Evolutionary conservation across 2,113 vertebrate genomes (phyloP).

Genomic region (Oenanthe melanoleuca): DNA sequence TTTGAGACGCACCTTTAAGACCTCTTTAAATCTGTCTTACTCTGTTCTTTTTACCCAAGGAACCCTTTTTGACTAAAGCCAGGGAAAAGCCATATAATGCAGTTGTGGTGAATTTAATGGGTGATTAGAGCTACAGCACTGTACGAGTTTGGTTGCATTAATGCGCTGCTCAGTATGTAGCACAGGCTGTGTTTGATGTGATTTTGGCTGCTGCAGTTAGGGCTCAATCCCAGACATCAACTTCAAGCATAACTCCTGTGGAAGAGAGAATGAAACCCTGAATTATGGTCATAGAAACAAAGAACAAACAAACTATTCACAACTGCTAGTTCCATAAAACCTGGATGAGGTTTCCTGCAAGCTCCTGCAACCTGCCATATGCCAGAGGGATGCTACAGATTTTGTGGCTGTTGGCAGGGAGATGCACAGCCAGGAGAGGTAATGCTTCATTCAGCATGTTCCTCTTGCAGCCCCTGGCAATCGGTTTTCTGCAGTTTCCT

Average conservation of each 20-base stretch:
- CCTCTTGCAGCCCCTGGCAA: not conserved
- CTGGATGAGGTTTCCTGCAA: not conserved
- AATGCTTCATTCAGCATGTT: not conserved
- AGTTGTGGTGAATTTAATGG: not conserved
- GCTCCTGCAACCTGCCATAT: not conserved
- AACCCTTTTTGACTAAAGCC: not conserved
- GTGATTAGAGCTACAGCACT: not conserved
- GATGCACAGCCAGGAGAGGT: not conserved
- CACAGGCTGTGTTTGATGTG: not conserved
- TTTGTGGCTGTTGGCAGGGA: not conserved
- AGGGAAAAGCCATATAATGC: not conserved
- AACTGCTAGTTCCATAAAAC: not conserved
- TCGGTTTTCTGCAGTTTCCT: constrained; percentile 27
- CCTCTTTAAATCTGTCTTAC: not conserved
- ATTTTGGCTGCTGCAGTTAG: not conserved
- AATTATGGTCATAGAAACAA: not conserved
- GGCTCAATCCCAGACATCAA: not conserved
- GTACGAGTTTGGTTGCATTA: not conserved
- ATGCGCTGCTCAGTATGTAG: not conserved
- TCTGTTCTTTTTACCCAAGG: not conserved
- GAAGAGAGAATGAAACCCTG: not conserved
- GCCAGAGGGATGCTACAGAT: not conserved
- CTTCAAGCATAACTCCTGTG: not conserved
- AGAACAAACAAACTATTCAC: not conserved
- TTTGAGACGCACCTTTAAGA: not conserved